phyloP scores from a whole-genome alignment of 2,113 vertebrate genomes.

The Shinisaurus crocodilurus region DNA sequence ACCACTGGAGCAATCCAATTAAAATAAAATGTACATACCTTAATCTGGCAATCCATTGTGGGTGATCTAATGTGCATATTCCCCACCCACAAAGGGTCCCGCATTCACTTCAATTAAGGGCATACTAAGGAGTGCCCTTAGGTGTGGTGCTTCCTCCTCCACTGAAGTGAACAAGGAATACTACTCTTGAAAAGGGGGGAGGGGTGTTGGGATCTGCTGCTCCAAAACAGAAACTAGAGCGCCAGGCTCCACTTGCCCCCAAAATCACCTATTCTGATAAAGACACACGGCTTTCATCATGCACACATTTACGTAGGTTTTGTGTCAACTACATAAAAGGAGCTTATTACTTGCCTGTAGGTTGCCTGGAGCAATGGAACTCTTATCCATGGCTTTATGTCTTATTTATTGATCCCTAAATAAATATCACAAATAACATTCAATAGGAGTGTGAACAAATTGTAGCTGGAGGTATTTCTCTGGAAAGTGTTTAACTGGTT shows the following conservation, averaged over 20 bases:
- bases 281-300: background rate
- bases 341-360: background rate
- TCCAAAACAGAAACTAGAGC: constrained; percentile 6
- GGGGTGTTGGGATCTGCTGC: background rate
- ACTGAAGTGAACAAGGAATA: background rate
- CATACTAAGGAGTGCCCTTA: background rate
- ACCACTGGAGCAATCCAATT: constrained; percentile 9
- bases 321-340: background rate
- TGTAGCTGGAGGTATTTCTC: constrained; percentile 6
- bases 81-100: background rate
- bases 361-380: background rate
- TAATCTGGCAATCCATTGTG: background rate
- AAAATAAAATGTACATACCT: constrained; percentile 17
- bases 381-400: background rate
- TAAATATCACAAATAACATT: background rate
- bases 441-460: background rate
- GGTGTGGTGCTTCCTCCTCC: background rate
- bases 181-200: background rate
- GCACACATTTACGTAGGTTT: too few relatives aligned
- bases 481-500: background rate
- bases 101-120: background rate
- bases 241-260: too few relatives aligned
- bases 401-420: background rate
- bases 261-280: background rate
- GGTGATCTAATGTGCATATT: background rate